Conservation (phyloP, 2,888 invertebrate genomes). For the Periphyllus acericola region DNA sequence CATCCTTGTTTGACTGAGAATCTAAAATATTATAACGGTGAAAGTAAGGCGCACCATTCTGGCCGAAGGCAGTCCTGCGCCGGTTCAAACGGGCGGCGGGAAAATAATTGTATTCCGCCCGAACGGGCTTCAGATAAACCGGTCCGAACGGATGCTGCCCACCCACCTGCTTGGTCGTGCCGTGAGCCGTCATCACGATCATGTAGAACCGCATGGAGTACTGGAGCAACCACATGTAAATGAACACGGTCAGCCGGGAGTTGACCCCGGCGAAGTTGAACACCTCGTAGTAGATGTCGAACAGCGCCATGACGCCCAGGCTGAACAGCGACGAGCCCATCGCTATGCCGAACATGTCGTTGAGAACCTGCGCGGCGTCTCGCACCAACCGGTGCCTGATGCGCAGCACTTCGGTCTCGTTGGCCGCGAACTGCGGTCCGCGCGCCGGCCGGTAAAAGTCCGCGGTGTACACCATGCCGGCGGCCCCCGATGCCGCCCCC, state of each 20-base stretch:
- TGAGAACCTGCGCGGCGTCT: slow-evolving; percentile 43
- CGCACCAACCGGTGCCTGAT: slow-evolving; percentile 40
- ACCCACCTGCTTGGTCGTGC: slow-evolving; percentile 44
- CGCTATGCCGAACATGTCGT: slow-evolving; percentile 58
- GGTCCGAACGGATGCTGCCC: too few relatives aligned
- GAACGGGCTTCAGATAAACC: too few relatives aligned
- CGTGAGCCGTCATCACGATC: slow-evolving; percentile 35
- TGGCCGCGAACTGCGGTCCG: not conserved
- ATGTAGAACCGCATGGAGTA: slow-evolving; percentile 40
- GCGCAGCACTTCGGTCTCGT: slow-evolving; percentile 22
- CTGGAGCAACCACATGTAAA: slow-evolving; percentile 41
- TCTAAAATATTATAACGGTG: too few relatives aligned
- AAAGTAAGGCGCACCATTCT: too few relatives aligned
- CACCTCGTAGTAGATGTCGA: slow-evolving; percentile 63
- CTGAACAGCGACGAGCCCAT: slow-evolving; percentile 60
- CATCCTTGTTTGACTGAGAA: too few relatives aligned
- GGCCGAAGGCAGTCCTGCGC: too few relatives aligned
- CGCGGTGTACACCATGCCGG: not conserved
- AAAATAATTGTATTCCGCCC: too few relatives aligned
- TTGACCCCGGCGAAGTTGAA: slow-evolving; percentile 18
- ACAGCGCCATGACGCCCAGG: slow-evolving; percentile 62
- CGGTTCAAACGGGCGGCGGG: too few relatives aligned
- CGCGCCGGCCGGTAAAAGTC: not conserved
- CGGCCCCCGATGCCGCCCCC: not conserved
- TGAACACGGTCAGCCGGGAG: not conserved